Evolutionary conservation across 2,888 invertebrate species (phyloP).

Genomic region (Thymelicus lineola): DNA sequence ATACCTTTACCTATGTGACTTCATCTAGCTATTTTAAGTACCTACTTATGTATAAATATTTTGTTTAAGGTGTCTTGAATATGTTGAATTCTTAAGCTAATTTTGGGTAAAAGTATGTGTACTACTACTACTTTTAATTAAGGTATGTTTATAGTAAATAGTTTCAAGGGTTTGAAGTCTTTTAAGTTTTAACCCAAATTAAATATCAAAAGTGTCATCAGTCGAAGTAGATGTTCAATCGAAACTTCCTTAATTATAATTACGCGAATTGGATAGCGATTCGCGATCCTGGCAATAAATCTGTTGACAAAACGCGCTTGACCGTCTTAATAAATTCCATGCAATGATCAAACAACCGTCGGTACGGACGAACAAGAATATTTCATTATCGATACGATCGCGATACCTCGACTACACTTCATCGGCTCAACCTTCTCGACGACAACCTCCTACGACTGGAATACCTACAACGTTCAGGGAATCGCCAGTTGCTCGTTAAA

Average conservation of each 20-base stretch:
- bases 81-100: not conserved
- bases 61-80: not conserved
- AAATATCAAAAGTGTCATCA: not conserved
- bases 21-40: not conserved
- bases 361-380: slow-evolving; percentile 66
- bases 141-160: not conserved
- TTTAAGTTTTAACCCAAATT: no score
- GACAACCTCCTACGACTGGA: no score
- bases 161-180: no score
- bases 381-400: slow-evolving; percentile 76
- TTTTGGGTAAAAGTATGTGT: not conserved
- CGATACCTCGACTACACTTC: slow-evolving; percentile 63
- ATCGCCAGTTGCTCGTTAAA: slow-evolving; percentile 32
- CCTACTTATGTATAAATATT: not conserved
- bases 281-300: slow-evolving; percentile 57
- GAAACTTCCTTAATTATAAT: not conserved
- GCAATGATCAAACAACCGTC: slow-evolving; percentile 69
- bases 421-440: not conserved
- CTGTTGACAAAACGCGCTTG: slow-evolving; percentile 51
- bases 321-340: slow-evolving; percentile 75
- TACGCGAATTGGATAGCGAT: slow-evolving; percentile 34
- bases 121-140: not conserved
- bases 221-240: not conserved
- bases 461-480: slow-evolving; percentile 24
- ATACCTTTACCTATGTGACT: not conserved